These are phyloP conservation scores for Gambusia holbrooki DNA, from an alignment of 2,113 vertebrate species.

Conservation along the genomic window DNA sequence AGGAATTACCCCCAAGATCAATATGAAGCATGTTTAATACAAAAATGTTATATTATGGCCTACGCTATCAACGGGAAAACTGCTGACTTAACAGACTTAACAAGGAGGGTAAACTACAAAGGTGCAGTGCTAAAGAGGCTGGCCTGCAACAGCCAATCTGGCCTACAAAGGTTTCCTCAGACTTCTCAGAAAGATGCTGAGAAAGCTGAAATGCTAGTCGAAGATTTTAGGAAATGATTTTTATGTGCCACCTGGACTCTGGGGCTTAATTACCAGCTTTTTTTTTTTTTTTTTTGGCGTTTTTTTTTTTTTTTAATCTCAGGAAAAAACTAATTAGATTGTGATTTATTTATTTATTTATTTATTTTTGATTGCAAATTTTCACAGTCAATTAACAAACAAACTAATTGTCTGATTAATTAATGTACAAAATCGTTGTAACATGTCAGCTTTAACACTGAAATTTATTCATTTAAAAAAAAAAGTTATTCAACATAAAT, in stretches of 20 bases:
- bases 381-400: background rate
- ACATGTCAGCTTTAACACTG: constrained; percentile 1
- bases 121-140: background rate
- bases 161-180: too few species aligned
- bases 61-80: too few species aligned
- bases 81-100: too few species aligned
- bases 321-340: too few species aligned
- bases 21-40: too few species aligned
- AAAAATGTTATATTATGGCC: too few species aligned
- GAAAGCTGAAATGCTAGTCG: background rate
- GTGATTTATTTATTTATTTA: too few species aligned
- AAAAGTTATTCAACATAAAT: constrained; percentile 5
- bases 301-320: too few species aligned
- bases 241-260: background rate
- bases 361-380: too few species aligned
- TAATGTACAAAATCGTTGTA: background rate
- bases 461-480: background rate
- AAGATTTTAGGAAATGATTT: background rate
- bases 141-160: too few species aligned
- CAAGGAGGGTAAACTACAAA: background rate
- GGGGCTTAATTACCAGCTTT: background rate
- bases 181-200: background rate
- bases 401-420: background rate
- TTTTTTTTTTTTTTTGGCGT: background rate
- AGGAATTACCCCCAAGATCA: too few species aligned